A percentile compares a stretch with the other conserved stretches of the same genome.
Conservation (phyloP, 2,797 vertebrate species). For the Apodemus agrarius region DNA sequence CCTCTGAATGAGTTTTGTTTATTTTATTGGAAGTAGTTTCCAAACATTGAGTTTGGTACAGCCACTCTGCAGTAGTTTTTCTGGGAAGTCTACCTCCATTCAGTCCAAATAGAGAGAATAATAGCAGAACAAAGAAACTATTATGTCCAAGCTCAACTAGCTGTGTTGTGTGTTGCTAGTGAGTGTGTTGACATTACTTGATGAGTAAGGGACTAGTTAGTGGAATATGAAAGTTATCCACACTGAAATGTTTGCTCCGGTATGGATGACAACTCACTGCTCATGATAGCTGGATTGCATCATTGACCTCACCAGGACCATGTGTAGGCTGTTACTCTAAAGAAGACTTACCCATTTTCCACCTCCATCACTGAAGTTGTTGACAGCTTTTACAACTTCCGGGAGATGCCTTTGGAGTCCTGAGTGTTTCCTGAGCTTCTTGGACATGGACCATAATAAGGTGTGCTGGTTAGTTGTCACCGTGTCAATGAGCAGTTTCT, state of each 20-base stretch:
- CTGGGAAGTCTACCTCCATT: not conserved
- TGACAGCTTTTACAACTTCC: not conserved
- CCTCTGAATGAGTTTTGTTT: not conserved
- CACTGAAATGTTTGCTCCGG: not conserved
- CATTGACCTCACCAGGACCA: not conserved
- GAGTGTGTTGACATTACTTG: not conserved
- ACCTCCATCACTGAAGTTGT: not conserved
- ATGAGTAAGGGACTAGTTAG: not conserved
- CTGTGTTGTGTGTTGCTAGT: not conserved
- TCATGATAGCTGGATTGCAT: not conserved
- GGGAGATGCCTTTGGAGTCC: not conserved
- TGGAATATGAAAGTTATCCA: not conserved
- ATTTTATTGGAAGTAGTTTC: constrained; percentile 44
- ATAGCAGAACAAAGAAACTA: not conserved
- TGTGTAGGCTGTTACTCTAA: not conserved
- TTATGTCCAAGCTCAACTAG: not conserved
- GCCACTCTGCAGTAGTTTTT: not conserved
- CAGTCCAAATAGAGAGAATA: not conserved
- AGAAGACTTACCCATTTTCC: not conserved
- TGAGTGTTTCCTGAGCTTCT: not conserved
- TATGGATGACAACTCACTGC: not conserved
- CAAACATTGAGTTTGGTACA: not conserved
- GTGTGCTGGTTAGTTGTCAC: not conserved
- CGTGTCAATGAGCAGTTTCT: not conserved
- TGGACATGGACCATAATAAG: not conserved